Base-by-base conservation (phyloP, 2,888 invertebrate species). In the Resseliella maxima region DNA sequence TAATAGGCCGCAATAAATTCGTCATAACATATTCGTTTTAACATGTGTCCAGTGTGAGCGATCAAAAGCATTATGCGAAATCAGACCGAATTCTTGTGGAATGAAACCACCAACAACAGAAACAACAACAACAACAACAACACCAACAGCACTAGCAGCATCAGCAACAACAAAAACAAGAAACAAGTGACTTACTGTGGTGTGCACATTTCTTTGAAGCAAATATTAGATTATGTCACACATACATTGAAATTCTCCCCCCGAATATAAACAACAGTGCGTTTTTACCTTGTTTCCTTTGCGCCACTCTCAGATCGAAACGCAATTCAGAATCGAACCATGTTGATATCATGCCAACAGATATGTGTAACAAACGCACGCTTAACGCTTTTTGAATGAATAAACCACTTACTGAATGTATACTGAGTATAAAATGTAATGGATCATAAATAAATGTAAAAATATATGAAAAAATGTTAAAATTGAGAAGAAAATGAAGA, bases 61-160 rank as follows among this genome's bases (percentile, higher is more conserved):
- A n/a, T 15, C 59, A 59, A 24, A 59, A n/a, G 5, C 24, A 59
- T 59, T 72, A 31, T 27, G 72, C 72, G 31, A 27, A 59, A 31
- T 72, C 72, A 72, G 31, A 72, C 31, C 18, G 72, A 72, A 72
- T 72, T 72, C 72, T 72, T 72, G 31, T 35, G 31, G n/a, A 72
- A 31, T 72, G 31, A 35, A 72, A 72, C 59, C 59, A 31, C 8
- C 72, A 8, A 24, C n/a, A 15, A 72, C 72, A 72, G 72, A 27
- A 31, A 59, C 3, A 59, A 31, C n/a, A 59, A 59, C 12, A 8
- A 12, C 12, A 41, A 8, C 12, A 41, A n/a, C n/a, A n/a, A n/a
- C n/a, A n/a, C 8, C 72, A 8, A 24, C n/a, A 15, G 31, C 72
- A 72, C 31, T 8, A 31, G 24, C 3, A 59, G 15, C n/a, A 59